Conservation (phyloP, 2,888 invertebrate genomes). For the Iselma pallidipennis region DNA sequence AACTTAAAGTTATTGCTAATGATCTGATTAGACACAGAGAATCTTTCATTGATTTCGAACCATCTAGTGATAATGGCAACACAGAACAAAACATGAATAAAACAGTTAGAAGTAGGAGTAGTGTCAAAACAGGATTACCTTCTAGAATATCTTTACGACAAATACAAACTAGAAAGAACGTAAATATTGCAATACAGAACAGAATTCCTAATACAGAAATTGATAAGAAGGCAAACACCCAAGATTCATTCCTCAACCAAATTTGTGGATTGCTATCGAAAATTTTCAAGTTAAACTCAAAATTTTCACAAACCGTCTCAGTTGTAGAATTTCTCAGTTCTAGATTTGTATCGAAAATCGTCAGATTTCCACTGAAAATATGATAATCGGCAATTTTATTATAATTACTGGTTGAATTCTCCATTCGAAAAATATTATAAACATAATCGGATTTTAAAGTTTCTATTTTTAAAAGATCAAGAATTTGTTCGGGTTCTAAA, state of each 20-base stretch:
- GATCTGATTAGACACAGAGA: constrained; percentile 63
- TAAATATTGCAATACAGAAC: constrained; percentile 66
- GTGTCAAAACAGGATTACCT: constrained; percentile 65
- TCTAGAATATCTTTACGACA: constrained; percentile 68
- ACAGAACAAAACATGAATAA: constrained; percentile 59
- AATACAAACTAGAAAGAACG: constrained; percentile 67
- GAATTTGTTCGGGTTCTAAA: constrained; percentile 21
- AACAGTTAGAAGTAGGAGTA: constrained; percentile 57
- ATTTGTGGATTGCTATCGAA: background rate
- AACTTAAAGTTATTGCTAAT: constrained; percentile 63
- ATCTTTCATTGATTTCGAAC: constrained; percentile 33
- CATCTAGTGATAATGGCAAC: constrained; percentile 59
- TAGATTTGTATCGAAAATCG: constrained; percentile 28
- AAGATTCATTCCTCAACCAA: constrained; percentile 52
- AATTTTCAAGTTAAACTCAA: background rate
- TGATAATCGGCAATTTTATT: constrained; percentile 45
- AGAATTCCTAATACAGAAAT: constrained; percentile 68
- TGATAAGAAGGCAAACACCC: constrained; percentile 68
- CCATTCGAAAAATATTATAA: constrained; percentile 47
- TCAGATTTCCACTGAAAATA: constrained; percentile 47
- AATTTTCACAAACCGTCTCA: constrained; percentile 27
- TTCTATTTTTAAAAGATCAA: constrained; percentile 46
- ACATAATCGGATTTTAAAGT: constrained; percentile 43
- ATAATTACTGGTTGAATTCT: constrained; percentile 35
- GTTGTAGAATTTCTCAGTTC: background rate